Percentiles rank a stretch among this genome's conserved stretches.
These are phyloP conservation scores for Atlantisia rogersi DNA, from an alignment of 2,113 vertebrate species.

Conservation along the genomic window DNA sequence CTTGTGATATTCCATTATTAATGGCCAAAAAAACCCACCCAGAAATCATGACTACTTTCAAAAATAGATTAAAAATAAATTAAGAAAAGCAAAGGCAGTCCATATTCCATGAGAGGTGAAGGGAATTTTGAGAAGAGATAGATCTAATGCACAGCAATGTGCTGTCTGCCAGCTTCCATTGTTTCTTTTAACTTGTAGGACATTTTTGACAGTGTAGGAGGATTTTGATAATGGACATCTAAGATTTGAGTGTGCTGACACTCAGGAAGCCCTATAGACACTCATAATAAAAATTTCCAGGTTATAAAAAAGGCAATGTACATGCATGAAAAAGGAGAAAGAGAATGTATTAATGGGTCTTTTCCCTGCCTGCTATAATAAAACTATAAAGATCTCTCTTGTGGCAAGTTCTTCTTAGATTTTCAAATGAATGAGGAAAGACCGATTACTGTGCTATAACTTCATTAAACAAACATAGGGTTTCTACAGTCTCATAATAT, in stretches of 20 bases:
- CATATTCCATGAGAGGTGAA: neutral
- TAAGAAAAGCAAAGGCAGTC: neutral
- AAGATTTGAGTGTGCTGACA: neutral
- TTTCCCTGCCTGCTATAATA: rapidly evolving
- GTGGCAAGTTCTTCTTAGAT: neutral
- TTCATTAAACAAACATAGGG: neutral
- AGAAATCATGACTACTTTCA: neutral
- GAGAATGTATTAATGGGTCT: neutral
- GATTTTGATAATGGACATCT: neutral
- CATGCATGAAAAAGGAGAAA: neutral
- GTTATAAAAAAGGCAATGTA: neutral
- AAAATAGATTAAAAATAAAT: neutral
- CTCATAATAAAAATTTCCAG: neutral
- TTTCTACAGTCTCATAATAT: neutral
- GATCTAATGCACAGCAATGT: neutral
- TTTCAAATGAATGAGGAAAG: neutral
- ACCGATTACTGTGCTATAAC: neutral
- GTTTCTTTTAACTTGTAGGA: neutral
- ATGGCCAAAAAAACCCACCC: neutral
- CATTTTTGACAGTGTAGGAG: neutral
- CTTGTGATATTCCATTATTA: neutral
- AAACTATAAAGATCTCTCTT: neutral
- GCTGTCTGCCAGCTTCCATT: neutral
- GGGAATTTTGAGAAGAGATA: neutral
- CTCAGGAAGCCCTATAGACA: neutral